phyloP scores from a whole-genome alignment of 2,113 vertebrate species.

The Salvelinus alpinus region DNA sequence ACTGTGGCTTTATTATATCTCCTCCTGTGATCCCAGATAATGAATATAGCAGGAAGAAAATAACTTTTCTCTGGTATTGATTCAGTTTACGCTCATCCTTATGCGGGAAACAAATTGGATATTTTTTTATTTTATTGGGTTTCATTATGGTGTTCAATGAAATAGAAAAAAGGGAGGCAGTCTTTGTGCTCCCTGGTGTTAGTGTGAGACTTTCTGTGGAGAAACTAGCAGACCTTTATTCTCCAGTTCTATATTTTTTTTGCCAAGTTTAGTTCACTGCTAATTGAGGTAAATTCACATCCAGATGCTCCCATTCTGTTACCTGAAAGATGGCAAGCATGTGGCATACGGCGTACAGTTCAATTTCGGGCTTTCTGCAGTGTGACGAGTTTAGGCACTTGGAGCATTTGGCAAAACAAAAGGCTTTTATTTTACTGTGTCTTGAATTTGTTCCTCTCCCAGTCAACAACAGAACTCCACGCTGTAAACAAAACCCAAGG shows the following conservation, averaged over 20 bases:
- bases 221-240: conserved; percentile 7
- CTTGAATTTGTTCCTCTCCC: neutral
- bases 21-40: conserved; percentile 67
- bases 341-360: conserved; percentile 23
- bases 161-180: conserved; percentile 18
- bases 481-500: conserved; percentile 13
- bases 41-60: conserved; percentile 53
- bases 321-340: conserved; percentile 39
- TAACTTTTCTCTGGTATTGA: conserved; percentile 52
- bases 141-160: conserved; percentile 37
- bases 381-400: conserved; percentile 21
- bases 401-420: neutral
- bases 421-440: conserved; percentile 15
- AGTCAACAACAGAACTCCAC: conserved; percentile 33
- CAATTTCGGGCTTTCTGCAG: conserved; percentile 18
- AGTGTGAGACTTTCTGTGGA: conserved; percentile 3
- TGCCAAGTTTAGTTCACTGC: conserved; percentile 39
- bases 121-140: conserved; percentile 14
- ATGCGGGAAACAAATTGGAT: conserved; percentile 27
- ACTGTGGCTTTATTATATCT: conserved; percentile 51
- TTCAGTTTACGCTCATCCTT: conserved; percentile 37
- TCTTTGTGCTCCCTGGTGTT: neutral
- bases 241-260: conserved; percentile 17
- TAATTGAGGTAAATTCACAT: conserved; percentile 48
- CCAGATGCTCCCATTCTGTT: conserved; percentile 42